Evolutionary conservation across 2,797 vertebrate genomes (phyloP), one percentile per base, ranked within the genome.

Genomic region (Ptychadena robeensis): DNA sequence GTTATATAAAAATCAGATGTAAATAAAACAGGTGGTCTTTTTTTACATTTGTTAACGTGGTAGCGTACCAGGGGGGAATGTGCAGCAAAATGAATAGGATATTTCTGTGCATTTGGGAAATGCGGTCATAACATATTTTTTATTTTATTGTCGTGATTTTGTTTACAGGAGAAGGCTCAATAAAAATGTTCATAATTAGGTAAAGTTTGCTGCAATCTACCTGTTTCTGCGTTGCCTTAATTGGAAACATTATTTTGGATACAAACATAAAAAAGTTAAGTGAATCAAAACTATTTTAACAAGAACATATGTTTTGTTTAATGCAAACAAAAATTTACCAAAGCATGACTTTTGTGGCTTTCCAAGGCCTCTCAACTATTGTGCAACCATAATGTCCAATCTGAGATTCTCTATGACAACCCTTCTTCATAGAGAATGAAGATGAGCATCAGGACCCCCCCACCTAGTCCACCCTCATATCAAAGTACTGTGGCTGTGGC

Each of bases 1-100:
- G n/a, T 12, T 73, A 35, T 73, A 31, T 34, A 10, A 35, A 25
- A 73, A 73, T 27, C 34, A 68, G 34, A 68, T n/a, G 67, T 25
- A 61, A 61, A 28, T 53, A 28, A 61, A 61, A 61, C 67, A 69
- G 34, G 35, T 69, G 67, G 32, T 38, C n/a, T 30, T n/a, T 35
- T 69, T 28, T 25, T 40, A 40, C 34, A 27, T 40, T 69, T 27
- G 25, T 37, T 37, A 72, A 31, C 1, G 9, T 72, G 67, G 37
- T 22, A 11, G 22, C 0, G 0, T 70, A 12, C 37, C 67, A 40
- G 14, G 35, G 15, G 12, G 12, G n/a, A 28, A 40, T 70, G 37
- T 28, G n/a, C n/a, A 35, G 9, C 2, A 11, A 67, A 40, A 6
- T 35, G n/a, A 61, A 74, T 61, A 63, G 6, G 32, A 28, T 27